Percentiles rank a stretch among this genome's conserved stretches.
Conservation (phyloP, 2,888 invertebrate species). For the Blastobasis adustella region DNA sequence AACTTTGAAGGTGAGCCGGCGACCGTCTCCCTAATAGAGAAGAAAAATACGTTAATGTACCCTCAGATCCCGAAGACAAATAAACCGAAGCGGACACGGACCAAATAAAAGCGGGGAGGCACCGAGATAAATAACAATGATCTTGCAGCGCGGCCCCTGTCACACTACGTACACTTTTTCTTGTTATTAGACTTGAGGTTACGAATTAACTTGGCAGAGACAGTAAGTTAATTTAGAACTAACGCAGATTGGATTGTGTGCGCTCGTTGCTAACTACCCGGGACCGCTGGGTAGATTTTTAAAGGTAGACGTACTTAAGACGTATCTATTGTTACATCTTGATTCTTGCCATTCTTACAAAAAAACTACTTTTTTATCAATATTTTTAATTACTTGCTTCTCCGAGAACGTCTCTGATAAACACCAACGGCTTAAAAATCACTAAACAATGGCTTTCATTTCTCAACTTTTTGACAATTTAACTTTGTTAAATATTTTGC, state of each 20-base stretch:
- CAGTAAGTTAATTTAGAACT: not conserved
- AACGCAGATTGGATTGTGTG: not conserved
- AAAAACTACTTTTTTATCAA: no score
- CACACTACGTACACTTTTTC: constrained; percentile 45
- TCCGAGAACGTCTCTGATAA: no score
- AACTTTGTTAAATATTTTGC: not conserved
- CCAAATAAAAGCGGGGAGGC: constrained; percentile 66
- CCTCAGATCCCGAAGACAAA: constrained; percentile 71
- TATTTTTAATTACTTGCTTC: no score
- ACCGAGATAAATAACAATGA: constrained; percentile 69
- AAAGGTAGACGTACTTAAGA: no score
- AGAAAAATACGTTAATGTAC: constrained; percentile 75
- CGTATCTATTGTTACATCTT: no score
- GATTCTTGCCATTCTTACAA: no score
- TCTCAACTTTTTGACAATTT: constrained; percentile 29
- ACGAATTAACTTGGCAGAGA: constrained; percentile 6
- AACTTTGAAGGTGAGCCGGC: constrained; percentile 68
- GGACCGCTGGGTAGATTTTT: no score
- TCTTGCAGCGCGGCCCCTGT: constrained; percentile 43
- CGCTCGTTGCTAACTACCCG: no score
- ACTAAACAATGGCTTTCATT: not conserved
- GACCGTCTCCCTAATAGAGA: constrained; percentile 70
- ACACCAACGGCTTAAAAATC: no score
- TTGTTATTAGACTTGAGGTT: constrained; percentile 29
- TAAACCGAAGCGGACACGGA: constrained; percentile 65